Conservation (phyloP, 2,797 vertebrate species). For the Anisognathus igniventris region DNA sequence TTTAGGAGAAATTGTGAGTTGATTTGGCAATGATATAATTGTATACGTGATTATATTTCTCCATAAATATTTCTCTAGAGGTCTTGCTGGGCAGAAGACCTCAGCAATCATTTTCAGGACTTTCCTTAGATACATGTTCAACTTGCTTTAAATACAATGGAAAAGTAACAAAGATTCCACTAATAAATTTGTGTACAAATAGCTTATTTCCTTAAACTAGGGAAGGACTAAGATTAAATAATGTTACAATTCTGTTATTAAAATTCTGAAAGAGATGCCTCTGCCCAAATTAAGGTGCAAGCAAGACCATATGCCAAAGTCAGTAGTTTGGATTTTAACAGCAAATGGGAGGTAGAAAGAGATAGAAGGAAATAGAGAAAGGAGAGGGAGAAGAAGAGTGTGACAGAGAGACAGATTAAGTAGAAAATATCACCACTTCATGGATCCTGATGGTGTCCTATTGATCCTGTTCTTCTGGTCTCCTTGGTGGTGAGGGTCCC, state of each 20-base stretch:
- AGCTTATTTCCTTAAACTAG: background rate
- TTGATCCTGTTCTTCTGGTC: background rate
- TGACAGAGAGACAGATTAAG: background rate
- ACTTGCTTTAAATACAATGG: background rate
- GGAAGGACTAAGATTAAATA: background rate
- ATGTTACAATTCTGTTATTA: background rate
- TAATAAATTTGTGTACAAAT: background rate
- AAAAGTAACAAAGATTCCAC: background rate
- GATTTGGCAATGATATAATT: background rate
- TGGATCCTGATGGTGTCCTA: background rate
- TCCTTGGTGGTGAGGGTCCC: background rate
- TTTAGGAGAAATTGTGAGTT: background rate
- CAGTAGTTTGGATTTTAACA: background rate
- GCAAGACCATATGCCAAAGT: background rate
- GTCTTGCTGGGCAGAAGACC: background rate
- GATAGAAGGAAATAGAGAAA: background rate
- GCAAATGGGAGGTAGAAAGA: background rate
- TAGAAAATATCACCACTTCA: background rate
- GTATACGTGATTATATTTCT: background rate
- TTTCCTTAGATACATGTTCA: background rate
- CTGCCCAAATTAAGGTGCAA: background rate
- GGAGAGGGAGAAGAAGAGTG: background rate
- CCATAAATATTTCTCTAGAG: background rate
- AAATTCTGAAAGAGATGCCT: background rate
- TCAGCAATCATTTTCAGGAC: background rate